Evolutionary conservation across 2,113 vertebrate species (phyloP).

Genomic region (Menidia beryllina): DNA sequence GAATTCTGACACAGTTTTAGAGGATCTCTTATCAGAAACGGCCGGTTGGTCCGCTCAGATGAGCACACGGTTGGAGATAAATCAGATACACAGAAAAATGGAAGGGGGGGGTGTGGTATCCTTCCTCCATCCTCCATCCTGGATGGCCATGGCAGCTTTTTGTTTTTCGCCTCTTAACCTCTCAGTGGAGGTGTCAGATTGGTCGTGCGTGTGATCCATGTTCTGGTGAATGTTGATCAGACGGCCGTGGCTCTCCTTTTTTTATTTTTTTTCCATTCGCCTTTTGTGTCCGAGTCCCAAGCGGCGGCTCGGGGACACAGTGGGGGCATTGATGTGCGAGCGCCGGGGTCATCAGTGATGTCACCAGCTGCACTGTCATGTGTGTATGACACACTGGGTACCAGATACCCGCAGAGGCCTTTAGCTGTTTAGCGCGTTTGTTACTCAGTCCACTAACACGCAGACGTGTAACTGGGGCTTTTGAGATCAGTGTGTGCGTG

Average conservation of each 20-base stretch:
- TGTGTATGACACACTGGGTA: conserved; percentile 73
- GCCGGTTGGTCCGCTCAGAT: not conserved
- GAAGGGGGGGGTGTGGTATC: conserved; percentile 14
- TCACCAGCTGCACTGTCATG: conserved; percentile 79
- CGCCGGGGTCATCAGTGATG: conserved; percentile 76
- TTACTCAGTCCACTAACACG: conserved; percentile 32
- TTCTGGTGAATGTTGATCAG: conserved; percentile 55
- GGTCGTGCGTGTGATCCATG: conserved; percentile 45
- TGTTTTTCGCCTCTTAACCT: not conserved
- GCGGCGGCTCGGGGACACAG: conserved; percentile 68
- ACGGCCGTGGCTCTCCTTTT: conserved; percentile 48
- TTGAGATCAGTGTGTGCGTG: not conserved
- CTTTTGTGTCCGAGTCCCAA: conserved; percentile 69
- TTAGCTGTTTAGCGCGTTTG: conserved; percentile 46
- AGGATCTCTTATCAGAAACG: not conserved
- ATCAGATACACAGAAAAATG: not conserved
- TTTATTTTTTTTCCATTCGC: conserved; percentile 51
- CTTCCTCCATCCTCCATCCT: no score
- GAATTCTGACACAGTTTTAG: not conserved
- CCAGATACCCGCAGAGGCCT: conserved; percentile 56
- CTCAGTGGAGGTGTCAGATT: conserved; percentile 26
- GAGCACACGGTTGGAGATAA: not conserved
- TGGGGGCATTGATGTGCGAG: conserved; percentile 73
- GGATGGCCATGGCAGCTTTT: no score
- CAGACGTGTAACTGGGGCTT: not conserved